Evolutionary conservation across 2,888 invertebrate species (phyloP).

Genomic region (Zaprionus obscuricornis): DNA sequence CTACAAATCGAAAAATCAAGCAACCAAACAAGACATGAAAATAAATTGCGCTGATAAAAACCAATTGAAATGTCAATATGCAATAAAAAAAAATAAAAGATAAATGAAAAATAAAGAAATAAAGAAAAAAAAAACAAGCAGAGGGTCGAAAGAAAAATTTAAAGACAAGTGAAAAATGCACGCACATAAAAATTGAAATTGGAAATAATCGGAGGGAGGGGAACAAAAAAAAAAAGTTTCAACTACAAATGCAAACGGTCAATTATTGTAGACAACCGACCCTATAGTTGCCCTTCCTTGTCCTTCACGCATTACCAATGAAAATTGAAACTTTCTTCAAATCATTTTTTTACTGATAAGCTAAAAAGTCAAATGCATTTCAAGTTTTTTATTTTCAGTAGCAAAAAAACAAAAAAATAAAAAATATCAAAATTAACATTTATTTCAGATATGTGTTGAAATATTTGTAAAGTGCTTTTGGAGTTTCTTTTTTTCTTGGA

Average conservation of each 20-base stretch:
- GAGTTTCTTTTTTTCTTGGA: too few species aligned
- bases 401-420: slow-evolving; percentile 25
- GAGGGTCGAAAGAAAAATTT: neutral
- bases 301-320: neutral
- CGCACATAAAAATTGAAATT: slow-evolving; percentile 43
- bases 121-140: neutral
- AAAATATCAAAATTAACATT: slow-evolving; percentile 21
- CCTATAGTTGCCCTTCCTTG: neutral
- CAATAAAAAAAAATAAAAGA: slow-evolving; percentile 28
- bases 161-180: slow-evolving; percentile 43
- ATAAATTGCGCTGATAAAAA: slow-evolving; percentile 58
- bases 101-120: neutral
- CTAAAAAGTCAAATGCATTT: slow-evolving; percentile 31
- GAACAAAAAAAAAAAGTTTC: slow-evolving; percentile 29
- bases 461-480: too few species aligned
- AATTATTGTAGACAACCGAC: slow-evolving; percentile 31
- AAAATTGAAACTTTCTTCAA: slow-evolving; percentile 1
- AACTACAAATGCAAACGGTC: slow-evolving; percentile 27
- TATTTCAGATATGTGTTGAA: slow-evolving; percentile 8
- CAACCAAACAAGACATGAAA: slow-evolving; percentile 38
- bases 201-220: slow-evolving; percentile 14
- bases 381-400: slow-evolving; percentile 20
- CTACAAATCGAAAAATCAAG: slow-evolving; percentile 18
- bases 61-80: slow-evolving; percentile 63
- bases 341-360: slow-evolving; percentile 41